Conservation (phyloP, 1,140 invertebrate species). For the Acarapis woodi region DNA sequence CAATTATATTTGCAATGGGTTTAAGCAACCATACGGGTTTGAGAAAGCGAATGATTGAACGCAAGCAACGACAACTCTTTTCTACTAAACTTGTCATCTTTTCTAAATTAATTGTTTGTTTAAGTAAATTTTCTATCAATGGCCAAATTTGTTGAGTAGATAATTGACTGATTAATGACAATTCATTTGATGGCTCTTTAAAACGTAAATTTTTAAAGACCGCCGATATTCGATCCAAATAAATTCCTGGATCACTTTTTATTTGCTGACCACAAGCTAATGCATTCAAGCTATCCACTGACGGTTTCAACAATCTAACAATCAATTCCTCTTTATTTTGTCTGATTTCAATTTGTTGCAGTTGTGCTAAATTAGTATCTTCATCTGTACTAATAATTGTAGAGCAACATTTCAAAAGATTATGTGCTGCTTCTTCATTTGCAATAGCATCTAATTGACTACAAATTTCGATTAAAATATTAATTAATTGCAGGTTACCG, state of each 20-base stretch:
- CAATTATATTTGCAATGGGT: conserved; percentile 27
- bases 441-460: conserved; percentile 2
- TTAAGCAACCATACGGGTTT: conserved; percentile 8
- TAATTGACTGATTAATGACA: too few relatives aligned
- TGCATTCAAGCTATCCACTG: neutral
- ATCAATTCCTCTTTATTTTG: conserved; percentile 7
- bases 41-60: conserved; percentile 51
- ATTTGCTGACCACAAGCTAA: neutral
- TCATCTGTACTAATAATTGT: conserved; percentile 2
- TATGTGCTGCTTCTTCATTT: conserved; percentile 2
- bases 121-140: conserved; percentile 3
- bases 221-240: conserved; percentile 66
- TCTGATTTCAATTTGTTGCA: neutral
- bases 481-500: conserved; percentile 4
- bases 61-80: conserved; percentile 53
- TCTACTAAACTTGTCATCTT: conserved; percentile 57
- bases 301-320: conserved; percentile 1
- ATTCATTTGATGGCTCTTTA: neutral
- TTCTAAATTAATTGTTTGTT: conserved; percentile 27
- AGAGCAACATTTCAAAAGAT: conserved; percentile 7
- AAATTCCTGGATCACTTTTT: conserved; percentile 36
- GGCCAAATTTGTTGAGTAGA: conserved; percentile 9
- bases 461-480: conserved; percentile 7
- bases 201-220: conserved; percentile 29
- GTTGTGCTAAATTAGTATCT: too few relatives aligned